phyloP scores from a whole-genome alignment of 2,888 invertebrate genomes.

The Xanthorhoe spadicearia region DNA sequence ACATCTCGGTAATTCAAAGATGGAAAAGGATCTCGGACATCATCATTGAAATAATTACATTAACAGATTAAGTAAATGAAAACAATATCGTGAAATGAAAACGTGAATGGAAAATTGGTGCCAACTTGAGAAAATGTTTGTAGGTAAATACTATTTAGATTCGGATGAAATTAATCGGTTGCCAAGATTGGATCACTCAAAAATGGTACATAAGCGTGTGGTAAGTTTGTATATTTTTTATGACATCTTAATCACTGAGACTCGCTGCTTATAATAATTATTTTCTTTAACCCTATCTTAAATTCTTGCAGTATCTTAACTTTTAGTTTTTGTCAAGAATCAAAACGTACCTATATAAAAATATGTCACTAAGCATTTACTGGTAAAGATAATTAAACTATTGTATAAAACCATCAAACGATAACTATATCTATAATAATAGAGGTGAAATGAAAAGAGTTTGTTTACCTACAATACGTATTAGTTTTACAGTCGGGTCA shows the following conservation, averaged over 20 bases:
- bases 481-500: background rate
- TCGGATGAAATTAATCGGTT: background rate
- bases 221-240: background rate
- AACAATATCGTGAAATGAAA: background rate
- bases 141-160: background rate
- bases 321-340: background rate
- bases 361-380: too few relatives aligned
- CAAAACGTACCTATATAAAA: too few relatives aligned
- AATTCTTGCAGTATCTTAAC: too few relatives aligned
- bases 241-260: too few relatives aligned
- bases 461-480: background rate
- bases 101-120: background rate
- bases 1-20: too few relatives aligned
- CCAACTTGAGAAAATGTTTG: background rate
- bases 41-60: too few relatives aligned
- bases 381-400: too few relatives aligned
- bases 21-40: too few relatives aligned
- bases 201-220: background rate
- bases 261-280: background rate
- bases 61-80: too few relatives aligned
- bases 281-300: too few relatives aligned
- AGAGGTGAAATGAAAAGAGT: background rate
- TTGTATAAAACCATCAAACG: too few relatives aligned
- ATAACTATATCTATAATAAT: background rate
- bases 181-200: background rate